Evolutionary conservation across 2,797 vertebrate species (phyloP), one percentile per base, ranked within the genome.

Genomic region (Danio tinwini): DNA sequence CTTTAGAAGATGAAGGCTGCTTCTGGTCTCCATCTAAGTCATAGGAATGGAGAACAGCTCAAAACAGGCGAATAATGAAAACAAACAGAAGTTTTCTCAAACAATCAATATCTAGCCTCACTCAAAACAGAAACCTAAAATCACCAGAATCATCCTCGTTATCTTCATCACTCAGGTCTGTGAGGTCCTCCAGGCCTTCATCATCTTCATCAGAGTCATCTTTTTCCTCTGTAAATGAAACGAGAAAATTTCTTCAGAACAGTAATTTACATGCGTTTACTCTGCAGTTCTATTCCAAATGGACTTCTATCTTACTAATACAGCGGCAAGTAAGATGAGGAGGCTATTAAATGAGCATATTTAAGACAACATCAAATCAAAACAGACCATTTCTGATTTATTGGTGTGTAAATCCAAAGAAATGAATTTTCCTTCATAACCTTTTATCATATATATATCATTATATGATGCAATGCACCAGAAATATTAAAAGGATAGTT

Each of bases 111-210:
- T 52, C 52, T 16, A 49, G 39, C 11, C 37, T 6, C 11, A 16
- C 6, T n/a, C 17, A 45, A 50, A 55, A 68, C 29, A 67, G 47
- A 55, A 72, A 62, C 53, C 88, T 68, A 74, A 63, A 82, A 71
- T 85, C 64, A 85, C 84, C 88, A 59, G 82, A 85, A 59, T 89
- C 89, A 14, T 89, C 4, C 0, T 84, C 84, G 0, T 79, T 65
- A 5, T 87, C 90, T 0, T 90, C 91, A 59, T 90, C 59, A 0
- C 94, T 95, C 79, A 78, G 78, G 63, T 93, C 93, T 1, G 92
- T 94, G 47, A 90, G 80, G 53, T 92, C 91, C 0, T 93, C 88
- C 3, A 86, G 81, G 52, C 85, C 90, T 12, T 88, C 90, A 14
- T 89, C 90, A 37, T 91, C 87, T 6, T 92, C 91, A 56, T 89